Percentiles rank a stretch among this genome's conserved stretches.
Conservation (phyloP, 2,888 invertebrate genomes). For the Formica aserva region DNA sequence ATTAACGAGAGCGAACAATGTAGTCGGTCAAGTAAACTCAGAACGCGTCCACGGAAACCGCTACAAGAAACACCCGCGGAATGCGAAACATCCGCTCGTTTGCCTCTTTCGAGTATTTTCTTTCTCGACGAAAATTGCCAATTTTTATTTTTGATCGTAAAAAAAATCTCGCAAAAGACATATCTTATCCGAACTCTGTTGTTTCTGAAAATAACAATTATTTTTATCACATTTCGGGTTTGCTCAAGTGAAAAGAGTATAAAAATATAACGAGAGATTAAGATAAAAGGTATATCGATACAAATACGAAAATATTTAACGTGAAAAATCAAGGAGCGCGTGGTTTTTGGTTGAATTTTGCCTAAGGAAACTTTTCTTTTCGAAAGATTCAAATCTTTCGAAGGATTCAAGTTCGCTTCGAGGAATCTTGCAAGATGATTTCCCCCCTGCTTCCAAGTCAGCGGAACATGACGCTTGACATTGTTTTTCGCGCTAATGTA, state of each 20-base stretch:
- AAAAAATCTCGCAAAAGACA: no score
- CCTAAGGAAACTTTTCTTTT: neutral
- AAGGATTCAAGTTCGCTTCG: neutral
- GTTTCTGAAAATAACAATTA: constrained; percentile 7
- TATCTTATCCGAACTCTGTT: neutral
- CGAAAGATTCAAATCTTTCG: no score
- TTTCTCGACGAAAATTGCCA: constrained; percentile 1
- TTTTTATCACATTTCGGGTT: neutral
- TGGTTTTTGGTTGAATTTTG: neutral
- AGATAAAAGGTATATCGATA: neutral
- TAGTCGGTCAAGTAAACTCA: constrained; percentile 1
- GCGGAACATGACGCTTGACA: neutral
- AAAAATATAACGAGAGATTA: neutral
- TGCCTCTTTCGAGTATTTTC: constrained; percentile 16
- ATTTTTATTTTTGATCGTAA: neutral
- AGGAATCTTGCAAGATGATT: neutral
- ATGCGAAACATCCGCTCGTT: constrained; percentile 8
- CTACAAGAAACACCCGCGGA: constrained; percentile 18
- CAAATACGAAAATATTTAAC: neutral
- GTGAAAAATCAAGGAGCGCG: neutral
- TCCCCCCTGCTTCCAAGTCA: neutral
- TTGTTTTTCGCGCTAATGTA: constrained; percentile 2
- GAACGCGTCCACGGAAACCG: constrained; percentile 26
- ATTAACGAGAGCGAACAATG: constrained; percentile 51
- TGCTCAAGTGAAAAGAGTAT: neutral